Evolutionary conservation across 2,113 vertebrate species (phyloP), one percentile per base, ranked within the genome.

Genomic region (Cyprinus carpio): DNA sequence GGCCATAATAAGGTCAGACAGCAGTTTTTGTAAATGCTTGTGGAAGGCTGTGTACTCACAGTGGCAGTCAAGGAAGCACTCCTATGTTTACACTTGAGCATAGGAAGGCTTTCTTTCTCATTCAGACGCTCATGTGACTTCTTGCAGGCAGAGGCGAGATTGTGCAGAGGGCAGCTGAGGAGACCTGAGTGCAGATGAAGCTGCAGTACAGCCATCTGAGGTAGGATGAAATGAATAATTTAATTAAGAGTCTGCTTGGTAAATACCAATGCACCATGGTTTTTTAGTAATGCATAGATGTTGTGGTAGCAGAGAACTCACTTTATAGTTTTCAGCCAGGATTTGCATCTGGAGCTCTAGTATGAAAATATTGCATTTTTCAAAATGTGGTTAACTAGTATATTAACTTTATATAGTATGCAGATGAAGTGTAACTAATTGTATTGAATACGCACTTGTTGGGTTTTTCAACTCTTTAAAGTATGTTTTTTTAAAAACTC

Each of bases 51-150:
- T 87, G 88, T 84, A 80, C 78, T 81, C 40, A 46, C 88, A 75
- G 62, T 69, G 78, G 58, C 82, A 78, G 86, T 89, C 83, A 87
- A 91, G 92, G 90, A 92, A 92, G 89, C 90, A 82, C 88, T 81
- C 90, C 85, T 90, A 88, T 91, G 89, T 91, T 89, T 91, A 75
- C 72, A 29, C 79, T 51, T 78, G 77, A 85, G 87, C 85, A 87
- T n/a, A 89, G 84, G 93, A 91, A 89, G 92, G 49, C 83, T 85
- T 88, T 37, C 75, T 67, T 87, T 75, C 25, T 81, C 88, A 78
- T 85, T 83, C 10, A 75, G 65, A 90, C 83, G 85, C 86, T 77
- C 91, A 85, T 91, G 86, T 82, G 82, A 88, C 40, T 86, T 89
- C 85, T 89, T 89, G 76, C 89, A 92, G 86, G 87, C 56, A 67